phyloP scores from a whole-genome alignment of 2,888 invertebrate genomes.

The Drepanosiphum platanoidis region DNA sequence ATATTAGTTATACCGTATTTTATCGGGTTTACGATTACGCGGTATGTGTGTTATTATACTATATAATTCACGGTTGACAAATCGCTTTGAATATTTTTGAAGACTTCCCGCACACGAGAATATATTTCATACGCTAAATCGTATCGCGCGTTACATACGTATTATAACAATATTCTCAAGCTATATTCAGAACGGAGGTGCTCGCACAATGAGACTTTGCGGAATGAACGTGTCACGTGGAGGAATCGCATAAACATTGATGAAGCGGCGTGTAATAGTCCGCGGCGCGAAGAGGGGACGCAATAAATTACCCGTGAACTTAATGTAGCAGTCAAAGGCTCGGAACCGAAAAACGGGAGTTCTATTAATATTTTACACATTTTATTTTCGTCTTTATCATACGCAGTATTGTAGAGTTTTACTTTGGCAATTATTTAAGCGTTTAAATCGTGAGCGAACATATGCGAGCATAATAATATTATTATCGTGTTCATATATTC shows the following conservation, averaged over 20 bases:
- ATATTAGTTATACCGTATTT: too few species aligned
- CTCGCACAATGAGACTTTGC: neutral
- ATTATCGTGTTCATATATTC: too few species aligned
- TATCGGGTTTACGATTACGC: too few species aligned
- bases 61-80: too few species aligned
- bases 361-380: conserved; percentile 28
- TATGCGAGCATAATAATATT: too few species aligned
- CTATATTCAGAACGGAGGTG: conserved; percentile 11
- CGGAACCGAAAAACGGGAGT: conserved; percentile 3
- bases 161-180: conserved; percentile 2
- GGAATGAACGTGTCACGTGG: neutral
- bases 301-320: conserved; percentile 10
- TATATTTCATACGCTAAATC: neutral
- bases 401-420: too few species aligned
- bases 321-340: neutral
- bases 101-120: neutral
- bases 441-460: neutral
- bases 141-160: neutral
- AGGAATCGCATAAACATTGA: conserved; percentile 1
- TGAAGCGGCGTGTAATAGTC: conserved; percentile 22
- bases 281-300: neutral
- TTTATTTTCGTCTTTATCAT: neutral
- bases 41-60: too few species aligned
- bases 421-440: too few species aligned
- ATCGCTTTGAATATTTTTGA: neutral